These are phyloP conservation scores for Poecilobothrus nobilitatus DNA, from an alignment of 2,888 invertebrate species.

Conservation along the genomic window DNA sequence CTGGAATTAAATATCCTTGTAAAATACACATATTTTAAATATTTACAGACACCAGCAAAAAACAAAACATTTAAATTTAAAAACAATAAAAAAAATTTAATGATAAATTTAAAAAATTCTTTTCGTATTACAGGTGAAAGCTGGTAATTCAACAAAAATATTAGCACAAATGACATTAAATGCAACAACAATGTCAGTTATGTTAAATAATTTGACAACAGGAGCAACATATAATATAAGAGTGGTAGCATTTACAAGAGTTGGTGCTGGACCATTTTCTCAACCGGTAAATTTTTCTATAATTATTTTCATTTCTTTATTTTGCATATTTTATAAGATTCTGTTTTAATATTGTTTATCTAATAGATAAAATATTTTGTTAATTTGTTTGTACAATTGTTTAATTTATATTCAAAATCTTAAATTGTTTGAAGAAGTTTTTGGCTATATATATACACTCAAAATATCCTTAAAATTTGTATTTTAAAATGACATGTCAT, in stretches of 20 bases:
- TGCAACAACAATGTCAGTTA: conserved; percentile 78
- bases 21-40: too few species aligned
- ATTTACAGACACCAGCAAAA: too few species aligned
- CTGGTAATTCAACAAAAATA: conserved; percentile 48
- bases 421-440: not conserved
- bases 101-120: too few species aligned
- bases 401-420: not conserved
- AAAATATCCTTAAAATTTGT: too few species aligned
- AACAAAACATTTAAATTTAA: too few species aligned
- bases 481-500: too few species aligned
- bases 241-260: conserved; percentile 79
- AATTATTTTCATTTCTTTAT: not conserved
- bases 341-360: not conserved
- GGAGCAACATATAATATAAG: conserved; percentile 81
- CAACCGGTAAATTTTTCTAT: conserved; percentile 51
- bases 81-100: too few species aligned
- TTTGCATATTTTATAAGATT: not conserved
- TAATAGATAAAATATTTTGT: too few species aligned
- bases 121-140: conserved; percentile 34
- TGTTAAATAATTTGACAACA: conserved; percentile 77
- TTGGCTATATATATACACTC: too few species aligned
- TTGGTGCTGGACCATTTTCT: conserved; percentile 84
- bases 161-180: conserved; percentile 79
- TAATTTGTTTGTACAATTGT: not conserved
- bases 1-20: too few species aligned